Percentiles rank a stretch among this genome's conserved stretches.
These are phyloP conservation scores for Mola mola DNA, from an alignment of 2,113 vertebrate species.

Conservation along the genomic window DNA sequence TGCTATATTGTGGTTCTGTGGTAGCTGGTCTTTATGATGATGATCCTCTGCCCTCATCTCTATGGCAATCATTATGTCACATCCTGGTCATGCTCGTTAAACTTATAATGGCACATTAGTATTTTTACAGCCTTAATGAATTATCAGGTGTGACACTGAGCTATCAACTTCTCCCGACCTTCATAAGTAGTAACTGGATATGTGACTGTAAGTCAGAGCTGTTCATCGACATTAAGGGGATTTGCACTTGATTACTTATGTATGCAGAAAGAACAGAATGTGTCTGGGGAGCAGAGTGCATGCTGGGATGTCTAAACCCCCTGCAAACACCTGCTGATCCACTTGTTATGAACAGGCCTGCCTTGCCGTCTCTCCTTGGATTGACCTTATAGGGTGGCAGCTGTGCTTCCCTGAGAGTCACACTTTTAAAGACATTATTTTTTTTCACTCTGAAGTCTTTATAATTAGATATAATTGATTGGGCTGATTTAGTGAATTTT, in stretches of 20 bases:
- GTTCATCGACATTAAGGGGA: slow-evolving; percentile 59
- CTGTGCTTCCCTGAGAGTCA: slow-evolving; percentile 6
- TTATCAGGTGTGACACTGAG: slow-evolving; percentile 52
- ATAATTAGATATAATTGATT: no score
- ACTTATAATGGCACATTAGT: slow-evolving; percentile 32
- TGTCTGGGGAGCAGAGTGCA: slow-evolving; percentile 62
- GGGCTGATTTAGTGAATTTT: no score
- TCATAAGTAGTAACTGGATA: slow-evolving; percentile 57
- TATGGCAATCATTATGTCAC: slow-evolving; percentile 37
- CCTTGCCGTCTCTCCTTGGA: slow-evolving; percentile 44
- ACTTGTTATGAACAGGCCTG: slow-evolving; percentile 56
- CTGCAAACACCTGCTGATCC: slow-evolving; percentile 64
- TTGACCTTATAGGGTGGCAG: slow-evolving; percentile 46
- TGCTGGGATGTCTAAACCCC: slow-evolving; percentile 69
- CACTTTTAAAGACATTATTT: slow-evolving; percentile 12
- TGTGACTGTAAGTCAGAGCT: slow-evolving; percentile 38
- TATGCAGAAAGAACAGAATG: slow-evolving; percentile 60
- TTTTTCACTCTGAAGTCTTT: no score
- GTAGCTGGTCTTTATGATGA: not conserved
- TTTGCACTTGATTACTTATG: slow-evolving; percentile 69
- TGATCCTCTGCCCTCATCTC: slow-evolving; percentile 6
- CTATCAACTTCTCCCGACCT: slow-evolving; percentile 65
- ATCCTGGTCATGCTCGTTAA: slow-evolving; percentile 31
- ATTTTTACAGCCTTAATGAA: slow-evolving; percentile 34
- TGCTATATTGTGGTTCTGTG: not conserved